Evolutionary conservation across 2,797 vertebrate genomes (phyloP).

Genomic region (Serranus cabrilla): DNA sequence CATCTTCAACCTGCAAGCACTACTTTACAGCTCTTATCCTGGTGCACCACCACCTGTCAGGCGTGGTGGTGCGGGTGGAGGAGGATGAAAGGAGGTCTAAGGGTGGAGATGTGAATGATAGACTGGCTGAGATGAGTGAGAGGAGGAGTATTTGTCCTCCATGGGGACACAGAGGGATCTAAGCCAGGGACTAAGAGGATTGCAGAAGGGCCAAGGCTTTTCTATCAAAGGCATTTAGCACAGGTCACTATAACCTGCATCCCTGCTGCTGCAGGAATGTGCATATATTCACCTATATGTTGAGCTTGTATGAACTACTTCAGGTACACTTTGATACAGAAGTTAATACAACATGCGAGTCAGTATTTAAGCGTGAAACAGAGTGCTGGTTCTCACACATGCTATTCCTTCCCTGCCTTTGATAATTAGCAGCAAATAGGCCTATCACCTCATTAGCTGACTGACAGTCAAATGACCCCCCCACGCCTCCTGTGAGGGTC

Average conservation of each 20-base stretch:
- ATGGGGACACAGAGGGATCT: conserved; percentile 77
- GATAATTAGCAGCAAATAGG: background rate
- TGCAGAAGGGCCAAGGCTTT: conserved; percentile 79
- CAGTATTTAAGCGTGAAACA: background rate
- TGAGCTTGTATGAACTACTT: background rate
- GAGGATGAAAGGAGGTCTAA: conserved; percentile 21
- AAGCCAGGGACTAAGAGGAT: conserved; percentile 85
- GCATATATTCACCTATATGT: conserved; percentile 3
- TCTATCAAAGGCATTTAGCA: conserved; percentile 80
- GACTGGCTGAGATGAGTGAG: conserved; percentile 52
- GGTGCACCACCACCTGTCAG: conserved; percentile 38
- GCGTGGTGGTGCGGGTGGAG: background rate
- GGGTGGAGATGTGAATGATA: conserved; percentile 56
- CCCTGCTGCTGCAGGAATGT: conserved; percentile 37
- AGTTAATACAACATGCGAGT: background rate
- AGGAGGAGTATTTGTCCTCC: conserved; percentile 68
- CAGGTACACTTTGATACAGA: background rate
- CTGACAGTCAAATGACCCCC: background rate
- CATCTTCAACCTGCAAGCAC: background rate
- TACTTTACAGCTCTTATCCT: conserved; percentile 25
- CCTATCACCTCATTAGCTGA: background rate
- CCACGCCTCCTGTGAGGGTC: conserved; percentile 39
- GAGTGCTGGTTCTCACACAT: background rate
- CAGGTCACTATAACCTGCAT: conserved; percentile 78
- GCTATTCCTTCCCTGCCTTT: background rate